Conservation (phyloP, 2,888 invertebrate genomes). For the Cephus sareptanus region DNA sequence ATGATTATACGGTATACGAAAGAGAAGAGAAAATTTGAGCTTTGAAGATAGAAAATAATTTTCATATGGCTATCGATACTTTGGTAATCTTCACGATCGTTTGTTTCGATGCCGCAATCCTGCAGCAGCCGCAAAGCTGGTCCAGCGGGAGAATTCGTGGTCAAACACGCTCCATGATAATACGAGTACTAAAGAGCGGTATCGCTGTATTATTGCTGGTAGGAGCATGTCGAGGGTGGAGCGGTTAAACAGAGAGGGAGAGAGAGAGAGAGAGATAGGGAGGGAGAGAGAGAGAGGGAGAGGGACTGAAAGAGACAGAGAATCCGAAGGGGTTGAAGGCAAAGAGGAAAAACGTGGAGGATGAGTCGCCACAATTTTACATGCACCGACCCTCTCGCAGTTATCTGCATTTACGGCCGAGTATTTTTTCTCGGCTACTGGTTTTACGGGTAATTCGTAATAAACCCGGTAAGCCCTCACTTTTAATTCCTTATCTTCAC, state of each 20-base stretch:
- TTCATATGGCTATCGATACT: conserved; percentile 30
- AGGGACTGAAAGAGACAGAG: background rate
- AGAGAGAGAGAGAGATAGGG: background rate
- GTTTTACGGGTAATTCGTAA: conserved; percentile 49
- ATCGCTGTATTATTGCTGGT: conserved; percentile 51
- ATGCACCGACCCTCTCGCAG: conserved; percentile 15
- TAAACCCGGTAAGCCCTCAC: conserved; percentile 44
- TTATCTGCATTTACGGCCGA: conserved; percentile 41
- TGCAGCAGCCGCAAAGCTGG: background rate
- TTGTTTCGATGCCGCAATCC: conserved; percentile 43
- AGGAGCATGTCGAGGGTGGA: conserved; percentile 23
- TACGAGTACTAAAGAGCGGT: conserved; percentile 54
- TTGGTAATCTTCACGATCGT: conserved; percentile 58
- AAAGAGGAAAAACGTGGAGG: conserved; percentile 15
- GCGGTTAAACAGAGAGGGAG: background rate
- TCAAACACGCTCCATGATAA: conserved; percentile 53
- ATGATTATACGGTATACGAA: too few species aligned
- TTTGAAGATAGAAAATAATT: too few species aligned
- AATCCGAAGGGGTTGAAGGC: background rate
- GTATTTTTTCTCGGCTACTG: conserved; percentile 40
- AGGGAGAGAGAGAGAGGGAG: background rate
- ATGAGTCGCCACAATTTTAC: conserved; percentile 1
- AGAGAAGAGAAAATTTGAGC: too few species aligned
- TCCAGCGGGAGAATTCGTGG: conserved; percentile 37
- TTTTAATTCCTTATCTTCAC: conserved; percentile 49